These are phyloP conservation scores for Hydrocynus forskahlii DNA, from an alignment of 2,797 vertebrate species.

Conservation along the genomic window DNA sequence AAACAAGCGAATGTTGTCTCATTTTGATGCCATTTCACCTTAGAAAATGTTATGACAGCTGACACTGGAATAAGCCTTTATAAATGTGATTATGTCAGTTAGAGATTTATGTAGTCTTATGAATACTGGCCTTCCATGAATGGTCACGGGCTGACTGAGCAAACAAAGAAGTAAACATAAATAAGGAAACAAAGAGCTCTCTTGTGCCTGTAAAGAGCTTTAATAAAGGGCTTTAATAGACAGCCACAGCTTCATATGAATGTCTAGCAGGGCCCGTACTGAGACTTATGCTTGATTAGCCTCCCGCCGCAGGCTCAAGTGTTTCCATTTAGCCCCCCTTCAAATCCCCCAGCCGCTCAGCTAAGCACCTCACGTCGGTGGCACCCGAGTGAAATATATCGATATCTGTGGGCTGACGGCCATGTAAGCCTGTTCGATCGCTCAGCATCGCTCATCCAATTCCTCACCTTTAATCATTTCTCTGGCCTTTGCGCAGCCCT, in stretches of 20 bases:
- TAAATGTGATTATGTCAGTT: too few relatives aligned
- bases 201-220: background rate
- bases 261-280: background rate
- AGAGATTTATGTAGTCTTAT: too few relatives aligned
- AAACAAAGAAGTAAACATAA: background rate
- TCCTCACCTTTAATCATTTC: conserved; percentile 75
- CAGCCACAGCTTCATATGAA: background rate
- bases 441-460: conserved; percentile 64
- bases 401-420: conserved; percentile 73
- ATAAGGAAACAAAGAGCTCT: background rate
- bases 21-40: too few relatives aligned
- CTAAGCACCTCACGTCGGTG: conserved; percentile 59
- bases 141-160: too few relatives aligned
- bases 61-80: too few relatives aligned
- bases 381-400: conserved; percentile 70
- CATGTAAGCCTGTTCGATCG: conserved; percentile 75
- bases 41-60: too few relatives aligned
- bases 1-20: too few relatives aligned
- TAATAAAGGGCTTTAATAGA: background rate
- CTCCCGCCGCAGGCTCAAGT: conserved; percentile 4
- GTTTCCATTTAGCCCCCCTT: conserved; percentile 26
- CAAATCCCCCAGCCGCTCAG: conserved; percentile 16
- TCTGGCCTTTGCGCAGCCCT: conserved; percentile 67
- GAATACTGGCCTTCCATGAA: too few relatives aligned
- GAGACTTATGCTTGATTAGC: conserved; percentile 6